Evolutionary conservation across 1,140 invertebrate species (phyloP).

Genomic region (Drosophila virilis): DNA sequence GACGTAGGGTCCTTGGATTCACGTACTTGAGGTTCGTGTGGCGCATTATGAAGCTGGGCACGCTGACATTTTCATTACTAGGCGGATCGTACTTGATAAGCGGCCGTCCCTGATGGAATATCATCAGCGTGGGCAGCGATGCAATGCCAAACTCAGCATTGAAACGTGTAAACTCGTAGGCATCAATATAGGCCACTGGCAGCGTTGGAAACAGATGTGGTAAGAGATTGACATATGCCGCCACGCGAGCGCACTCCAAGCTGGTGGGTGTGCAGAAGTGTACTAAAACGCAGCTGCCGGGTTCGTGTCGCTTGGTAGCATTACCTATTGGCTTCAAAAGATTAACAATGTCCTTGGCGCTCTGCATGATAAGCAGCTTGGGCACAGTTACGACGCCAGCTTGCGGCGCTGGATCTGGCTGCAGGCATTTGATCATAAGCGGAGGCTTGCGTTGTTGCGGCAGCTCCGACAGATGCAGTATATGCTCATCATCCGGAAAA

Average conservation of each 20-base stretch:
- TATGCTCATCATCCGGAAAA: conserved; percentile 62
- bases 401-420: conserved; percentile 28
- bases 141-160: conserved; percentile 97
- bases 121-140: conserved; percentile 95
- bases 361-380: conserved; percentile 64
- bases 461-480: conserved; percentile 58
- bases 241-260: conserved; percentile 94
- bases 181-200: conserved; percentile 95
- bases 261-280: conserved; percentile 96
- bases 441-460: conserved; percentile 60
- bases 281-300: conserved; percentile 91
- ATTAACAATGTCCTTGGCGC: conserved; percentile 78
- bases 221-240: conserved; percentile 95
- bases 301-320: conserved; percentile 85
- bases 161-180: conserved; percentile 92
- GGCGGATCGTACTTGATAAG: conserved; percentile 60
- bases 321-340: conserved; percentile 84
- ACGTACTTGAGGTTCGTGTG: conserved; percentile 90
- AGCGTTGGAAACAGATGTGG: conserved; percentile 92
- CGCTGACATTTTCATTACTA: conserved; percentile 90
- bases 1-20: conserved; percentile 48
- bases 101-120: conserved; percentile 96
- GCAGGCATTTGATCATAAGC: conserved; percentile 71
- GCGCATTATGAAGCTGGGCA: conserved; percentile 92
- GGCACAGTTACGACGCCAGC: conserved; percentile 15